Percentiles rank a stretch among this genome's conserved stretches.
These are phyloP conservation scores for Gobiocypris rarus DNA, from an alignment of 2,113 vertebrate species.

Conservation along the genomic window DNA sequence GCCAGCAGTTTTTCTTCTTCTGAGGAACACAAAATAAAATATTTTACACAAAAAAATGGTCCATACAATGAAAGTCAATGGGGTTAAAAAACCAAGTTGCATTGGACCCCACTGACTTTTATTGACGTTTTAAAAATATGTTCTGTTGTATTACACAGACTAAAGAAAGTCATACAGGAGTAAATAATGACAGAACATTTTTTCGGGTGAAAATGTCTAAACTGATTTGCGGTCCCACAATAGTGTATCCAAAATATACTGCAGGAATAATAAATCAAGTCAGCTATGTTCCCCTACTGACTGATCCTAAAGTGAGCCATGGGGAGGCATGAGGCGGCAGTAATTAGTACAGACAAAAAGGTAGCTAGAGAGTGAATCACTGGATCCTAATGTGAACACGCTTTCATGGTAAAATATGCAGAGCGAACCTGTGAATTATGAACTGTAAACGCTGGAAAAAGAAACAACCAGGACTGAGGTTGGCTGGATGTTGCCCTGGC, in stretches of 20 bases:
- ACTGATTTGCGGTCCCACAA: background rate
- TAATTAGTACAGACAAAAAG: slow-evolving; percentile 17
- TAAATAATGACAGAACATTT: background rate
- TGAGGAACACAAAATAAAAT: background rate
- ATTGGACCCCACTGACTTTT: background rate
- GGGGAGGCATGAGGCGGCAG: background rate
- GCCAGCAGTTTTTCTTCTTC: background rate
- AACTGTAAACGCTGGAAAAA: slow-evolving; percentile 11
- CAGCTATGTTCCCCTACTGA: background rate
- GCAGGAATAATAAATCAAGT: background rate
- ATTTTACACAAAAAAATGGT: background rate
- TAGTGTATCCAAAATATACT: background rate
- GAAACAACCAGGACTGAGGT: background rate
- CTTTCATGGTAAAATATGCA: slow-evolving; percentile 19
- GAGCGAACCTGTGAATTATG: slow-evolving; percentile 30
- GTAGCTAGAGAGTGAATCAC: background rate
- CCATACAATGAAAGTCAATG: background rate
- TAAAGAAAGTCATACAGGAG: background rate
- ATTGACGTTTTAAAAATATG: too few species aligned
- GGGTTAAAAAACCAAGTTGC: background rate
- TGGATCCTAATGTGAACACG: background rate
- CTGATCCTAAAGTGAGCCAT: background rate
- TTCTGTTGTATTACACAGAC: too few species aligned
- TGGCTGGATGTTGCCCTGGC: slow-evolving; percentile 65
- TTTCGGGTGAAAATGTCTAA: background rate